phyloP scores from a whole-genome alignment of 1,140 invertebrate genomes.

The Bilobella aurantiaca region DNA sequence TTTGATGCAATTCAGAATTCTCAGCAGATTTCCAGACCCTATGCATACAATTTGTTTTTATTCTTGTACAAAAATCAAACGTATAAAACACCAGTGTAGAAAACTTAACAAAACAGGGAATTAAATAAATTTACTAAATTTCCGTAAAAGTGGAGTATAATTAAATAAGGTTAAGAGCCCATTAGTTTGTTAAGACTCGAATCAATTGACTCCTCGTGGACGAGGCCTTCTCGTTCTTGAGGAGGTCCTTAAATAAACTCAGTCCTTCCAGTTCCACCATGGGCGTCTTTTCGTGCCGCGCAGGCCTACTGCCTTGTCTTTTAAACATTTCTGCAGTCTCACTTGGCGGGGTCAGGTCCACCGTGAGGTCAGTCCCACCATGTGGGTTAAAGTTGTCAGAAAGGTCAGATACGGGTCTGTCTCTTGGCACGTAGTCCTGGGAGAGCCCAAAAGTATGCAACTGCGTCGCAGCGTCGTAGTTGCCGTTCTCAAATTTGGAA shows the following conservation, averaged over 20 bases:
- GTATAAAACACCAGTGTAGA: background rate
- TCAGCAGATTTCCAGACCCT: too few relatives aligned
- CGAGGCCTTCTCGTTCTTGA: background rate
- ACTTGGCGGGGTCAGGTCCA: background rate
- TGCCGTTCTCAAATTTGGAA: background rate
- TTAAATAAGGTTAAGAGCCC: background rate
- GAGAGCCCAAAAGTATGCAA: background rate
- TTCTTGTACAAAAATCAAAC: too few relatives aligned
- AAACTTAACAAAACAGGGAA: too few relatives aligned
- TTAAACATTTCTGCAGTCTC: background rate
- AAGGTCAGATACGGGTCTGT: background rate
- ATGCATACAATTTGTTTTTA: too few relatives aligned
- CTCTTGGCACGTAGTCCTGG: background rate
- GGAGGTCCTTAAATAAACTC: slow-evolving; percentile 10
- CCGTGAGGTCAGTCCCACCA: background rate
- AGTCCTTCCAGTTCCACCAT: slow-evolving; percentile 10
- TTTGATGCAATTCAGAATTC: too few relatives aligned
- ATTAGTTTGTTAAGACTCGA: slow-evolving; percentile 1
- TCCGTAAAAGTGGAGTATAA: background rate
- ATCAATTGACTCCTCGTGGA: slow-evolving; percentile 1
- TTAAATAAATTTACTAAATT: background rate
- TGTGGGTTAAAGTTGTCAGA: slow-evolving; percentile 3
- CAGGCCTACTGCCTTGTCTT: background rate
- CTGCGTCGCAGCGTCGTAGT: background rate
- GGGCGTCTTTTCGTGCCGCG: background rate